Base-by-base conservation (phyloP, 2,888 invertebrate genomes). In the Trichopria drosophilae region DNA sequence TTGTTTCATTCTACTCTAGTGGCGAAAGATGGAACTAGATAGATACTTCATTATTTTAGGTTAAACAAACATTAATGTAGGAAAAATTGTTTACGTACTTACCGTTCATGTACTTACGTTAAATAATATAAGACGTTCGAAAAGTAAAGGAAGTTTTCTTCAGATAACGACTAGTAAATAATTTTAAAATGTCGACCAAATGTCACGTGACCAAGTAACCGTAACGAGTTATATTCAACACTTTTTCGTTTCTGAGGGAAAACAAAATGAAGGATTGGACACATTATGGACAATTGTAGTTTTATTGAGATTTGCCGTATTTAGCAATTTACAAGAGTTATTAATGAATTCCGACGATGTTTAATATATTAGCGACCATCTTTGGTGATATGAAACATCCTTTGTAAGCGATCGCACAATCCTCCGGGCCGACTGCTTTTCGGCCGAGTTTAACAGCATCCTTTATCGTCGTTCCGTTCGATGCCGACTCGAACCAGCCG, bases 401-500 rank as follows among this genome's bases (percentile, higher is more conserved):
- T 1, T 68, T 62, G 62, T 77, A 82, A 6, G 64, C 60, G 9
- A 23, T 16, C 10, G 66, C 63, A 58, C 82, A 82, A 49, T 79
- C 76, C 0, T 73, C 68, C 10, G 54, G 41, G 9, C 3, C 77
- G 3, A 19, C 76, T 6, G 67, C 51, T 10, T 57, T 66, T 5
- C 71, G 70, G 0, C 81, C 82, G 0, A 71, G 71, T 1, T 64
- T 42, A 47, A 81, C 75, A 0, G 82, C 82, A 31, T 81, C 79
- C 58, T 79, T 75, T 3, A 82, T 68, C 0, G 77, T 69, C 0
- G 81, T 80, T 1, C 80, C 76, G 57, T 82, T 80, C 20, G 79
- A 67, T 51, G 78, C 67, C 5, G 74, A 65, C 6, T 77, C 73
- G 24, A 82, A 64, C 47, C 81, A 75, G 46, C 69, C 68, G 63